phyloP scores from a whole-genome alignment of 2,113 vertebrate species.

The Myiozetetes cayanensis region DNA sequence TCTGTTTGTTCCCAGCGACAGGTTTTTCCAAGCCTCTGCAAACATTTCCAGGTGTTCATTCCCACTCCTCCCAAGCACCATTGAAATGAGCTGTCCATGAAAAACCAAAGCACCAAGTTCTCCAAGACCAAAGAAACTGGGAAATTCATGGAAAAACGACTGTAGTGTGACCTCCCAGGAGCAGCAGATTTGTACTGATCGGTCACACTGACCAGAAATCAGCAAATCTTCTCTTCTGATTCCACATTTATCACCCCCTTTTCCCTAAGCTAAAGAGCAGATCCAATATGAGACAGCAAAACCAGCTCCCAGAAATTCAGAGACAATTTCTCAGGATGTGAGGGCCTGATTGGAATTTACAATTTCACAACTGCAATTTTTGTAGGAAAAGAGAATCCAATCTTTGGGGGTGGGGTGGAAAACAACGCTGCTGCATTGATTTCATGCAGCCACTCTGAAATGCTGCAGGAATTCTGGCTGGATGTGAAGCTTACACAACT shows the following conservation, averaged over 20 bases:
- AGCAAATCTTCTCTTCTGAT: fast-evolving
- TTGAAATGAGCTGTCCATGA: background rate
- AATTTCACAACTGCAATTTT: background rate
- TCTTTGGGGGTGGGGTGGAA: background rate
- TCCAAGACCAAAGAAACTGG: background rate
- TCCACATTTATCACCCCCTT: background rate
- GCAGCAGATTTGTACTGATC: background rate
- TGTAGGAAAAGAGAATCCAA: background rate
- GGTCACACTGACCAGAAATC: fast-evolving
- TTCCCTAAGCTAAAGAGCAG: background rate
- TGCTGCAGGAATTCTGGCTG: background rate
- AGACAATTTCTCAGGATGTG: background rate
- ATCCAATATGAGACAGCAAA: background rate
- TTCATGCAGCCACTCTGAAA: too few relatives aligned
- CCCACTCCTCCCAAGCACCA: background rate
- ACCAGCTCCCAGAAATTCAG: background rate
- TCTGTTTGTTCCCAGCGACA: background rate
- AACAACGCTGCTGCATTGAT: background rate
- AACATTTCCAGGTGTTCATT: background rate
- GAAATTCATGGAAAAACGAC: background rate
- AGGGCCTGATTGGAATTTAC: background rate
- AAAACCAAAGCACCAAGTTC: background rate
- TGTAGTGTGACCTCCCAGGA: fast-evolving
- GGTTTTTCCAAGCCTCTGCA: background rate
- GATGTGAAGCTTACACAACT: background rate